Percentiles rank a stretch among this genome's conserved stretches.
Evolutionary conservation across 2,888 invertebrate genomes (phyloP).

Genomic region (Ochlodes sylvanus): DNA sequence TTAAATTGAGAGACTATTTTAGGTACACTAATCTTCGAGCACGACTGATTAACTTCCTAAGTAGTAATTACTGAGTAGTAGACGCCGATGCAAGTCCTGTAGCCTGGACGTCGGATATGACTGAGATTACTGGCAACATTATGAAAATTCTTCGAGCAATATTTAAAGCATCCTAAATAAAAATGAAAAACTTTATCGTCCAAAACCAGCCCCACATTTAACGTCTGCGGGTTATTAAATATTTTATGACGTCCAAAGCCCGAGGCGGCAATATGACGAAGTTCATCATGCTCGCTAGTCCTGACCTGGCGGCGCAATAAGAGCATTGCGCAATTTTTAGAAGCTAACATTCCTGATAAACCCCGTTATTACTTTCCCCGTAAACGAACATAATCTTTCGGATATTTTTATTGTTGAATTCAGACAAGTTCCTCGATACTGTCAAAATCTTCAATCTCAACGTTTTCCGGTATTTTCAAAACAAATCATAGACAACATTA

Average conservation of each 20-base stretch:
- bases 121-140: slow-evolving; percentile 2
- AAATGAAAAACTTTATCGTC: slow-evolving; percentile 14
- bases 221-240: slow-evolving; percentile 30
- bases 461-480: too few relatives aligned
- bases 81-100: too few relatives aligned
- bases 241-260: slow-evolving; percentile 29
- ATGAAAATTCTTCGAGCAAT: slow-evolving; percentile 2
- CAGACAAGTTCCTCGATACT: too few relatives aligned
- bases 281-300: slow-evolving; percentile 22
- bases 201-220: slow-evolving; percentile 24
- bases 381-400: neutral
- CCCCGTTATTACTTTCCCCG: neutral
- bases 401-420: too few relatives aligned
- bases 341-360: neutral
- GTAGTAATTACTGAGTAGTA: too few relatives aligned
- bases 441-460: too few relatives aligned
- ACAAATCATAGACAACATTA: too few relatives aligned
- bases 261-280: slow-evolving; percentile 16
- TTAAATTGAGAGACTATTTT: too few relatives aligned
- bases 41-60: too few relatives aligned
- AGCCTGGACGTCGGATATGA: too few relatives aligned
- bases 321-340: neutral
- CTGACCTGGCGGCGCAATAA: slow-evolving; percentile 14
- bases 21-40: too few relatives aligned
- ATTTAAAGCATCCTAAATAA: slow-evolving; percentile 20